A percentile compares a stretch with the other conserved stretches of the same genome.
Conservation (phyloP, 2,113 vertebrate genomes). For the Grammomys surdaster region DNA sequence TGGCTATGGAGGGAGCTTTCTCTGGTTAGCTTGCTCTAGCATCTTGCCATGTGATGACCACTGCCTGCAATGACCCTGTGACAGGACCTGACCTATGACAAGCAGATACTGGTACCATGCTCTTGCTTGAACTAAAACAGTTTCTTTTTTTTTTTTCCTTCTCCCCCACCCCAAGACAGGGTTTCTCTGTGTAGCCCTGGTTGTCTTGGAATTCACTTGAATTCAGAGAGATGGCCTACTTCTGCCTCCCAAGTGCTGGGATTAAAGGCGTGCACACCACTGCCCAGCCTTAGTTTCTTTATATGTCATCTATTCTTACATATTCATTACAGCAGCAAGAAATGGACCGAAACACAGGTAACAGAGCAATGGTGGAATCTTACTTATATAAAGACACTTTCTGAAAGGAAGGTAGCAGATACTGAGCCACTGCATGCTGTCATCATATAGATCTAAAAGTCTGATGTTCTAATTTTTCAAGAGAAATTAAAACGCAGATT, state of each 20-base stretch:
- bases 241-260: background rate
- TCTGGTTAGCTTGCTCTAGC: background rate
- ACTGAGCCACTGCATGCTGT: background rate
- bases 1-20: background rate
- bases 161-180: background rate
- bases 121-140: background rate
- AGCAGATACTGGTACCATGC: background rate
- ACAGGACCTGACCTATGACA: background rate
- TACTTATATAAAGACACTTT: background rate
- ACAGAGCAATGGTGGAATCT: background rate
- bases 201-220: background rate
- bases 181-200: background rate
- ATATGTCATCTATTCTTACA: background rate
- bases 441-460: background rate
- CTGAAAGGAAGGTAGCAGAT: background rate
- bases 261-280: background rate
- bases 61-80: background rate
- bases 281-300: background rate
- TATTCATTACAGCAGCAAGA: background rate
- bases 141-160: background rate
- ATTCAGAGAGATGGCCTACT: background rate
- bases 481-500: background rate
- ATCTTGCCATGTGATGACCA: background rate
- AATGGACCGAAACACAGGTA: background rate
- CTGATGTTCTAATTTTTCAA: background rate